phyloP scores from a whole-genome alignment of 1,140 invertebrate species.

The Cotesia vestalis region DNA sequence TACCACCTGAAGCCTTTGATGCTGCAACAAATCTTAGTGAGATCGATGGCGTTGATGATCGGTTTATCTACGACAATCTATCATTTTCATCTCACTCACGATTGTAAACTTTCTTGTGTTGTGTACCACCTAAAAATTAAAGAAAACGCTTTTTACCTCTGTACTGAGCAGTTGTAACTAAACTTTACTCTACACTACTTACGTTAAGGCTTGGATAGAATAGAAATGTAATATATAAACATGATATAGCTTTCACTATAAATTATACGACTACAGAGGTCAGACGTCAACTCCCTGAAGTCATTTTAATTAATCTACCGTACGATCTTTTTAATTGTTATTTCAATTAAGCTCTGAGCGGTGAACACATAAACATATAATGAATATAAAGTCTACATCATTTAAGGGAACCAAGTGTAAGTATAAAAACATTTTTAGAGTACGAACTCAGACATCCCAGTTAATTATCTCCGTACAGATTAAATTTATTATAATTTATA shows the following conservation, averaged over 20 bases:
- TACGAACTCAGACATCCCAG: too few species aligned
- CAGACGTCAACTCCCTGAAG: constrained; percentile 6
- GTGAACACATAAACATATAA: background rate
- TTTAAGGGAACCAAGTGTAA: too few species aligned
- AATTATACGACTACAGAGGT: constrained; percentile 16
- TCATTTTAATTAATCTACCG: constrained; percentile 14
- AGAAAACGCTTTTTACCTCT: background rate
- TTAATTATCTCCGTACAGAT: too few species aligned
- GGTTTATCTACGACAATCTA: background rate
- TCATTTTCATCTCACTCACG: constrained; percentile 1
- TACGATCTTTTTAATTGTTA: constrained; percentile 8
- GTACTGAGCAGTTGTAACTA: background rate
- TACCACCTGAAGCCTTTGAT: background rate
- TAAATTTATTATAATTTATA: too few species aligned
- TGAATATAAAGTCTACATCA: background rate
- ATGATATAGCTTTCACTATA: constrained; percentile 10
- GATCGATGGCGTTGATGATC: constrained; percentile 17
- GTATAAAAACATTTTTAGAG: too few species aligned
- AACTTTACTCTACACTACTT: too few species aligned
- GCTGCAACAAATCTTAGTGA: background rate
- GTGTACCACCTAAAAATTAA: background rate
- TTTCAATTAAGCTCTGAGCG: background rate
- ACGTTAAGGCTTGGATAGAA: background rate
- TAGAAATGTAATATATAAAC: background rate
- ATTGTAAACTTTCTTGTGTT: background rate